Conservation (phyloP, 1,140 invertebrate genomes). For the Lasioglossum albipes region DNA sequence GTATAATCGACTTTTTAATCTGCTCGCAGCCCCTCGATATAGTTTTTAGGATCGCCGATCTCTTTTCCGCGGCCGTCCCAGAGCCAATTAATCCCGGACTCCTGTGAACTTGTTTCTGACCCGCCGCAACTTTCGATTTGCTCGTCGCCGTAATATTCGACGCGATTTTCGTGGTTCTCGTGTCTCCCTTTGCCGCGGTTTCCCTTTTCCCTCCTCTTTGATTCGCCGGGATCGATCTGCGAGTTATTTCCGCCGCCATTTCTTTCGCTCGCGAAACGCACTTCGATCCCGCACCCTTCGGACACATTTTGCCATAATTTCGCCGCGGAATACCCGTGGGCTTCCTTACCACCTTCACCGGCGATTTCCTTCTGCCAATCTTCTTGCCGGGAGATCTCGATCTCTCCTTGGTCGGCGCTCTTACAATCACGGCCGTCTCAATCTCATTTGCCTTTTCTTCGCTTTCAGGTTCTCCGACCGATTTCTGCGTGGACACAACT, state of each 20-base stretch:
- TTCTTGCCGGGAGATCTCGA: conserved; percentile 75
- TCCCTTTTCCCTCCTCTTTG: background rate
- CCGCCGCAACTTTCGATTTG: background rate
- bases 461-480: background rate
- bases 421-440: background rate
- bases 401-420: conserved; percentile 54
- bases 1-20: conserved; percentile 18
- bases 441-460: conserved; percentile 17
- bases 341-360: conserved; percentile 70
- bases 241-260: conserved; percentile 33
- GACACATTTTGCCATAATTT: conserved; percentile 31
- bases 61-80: conserved; percentile 4
- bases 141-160: background rate
- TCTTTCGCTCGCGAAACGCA: conserved; percentile 51
- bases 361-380: conserved; percentile 69
- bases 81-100: background rate
- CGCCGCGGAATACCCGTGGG: conserved; percentile 48
- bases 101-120: conserved; percentile 7
- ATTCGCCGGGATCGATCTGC: conserved; percentile 25
- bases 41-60: conserved; percentile 30
- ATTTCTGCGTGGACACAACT: background rate
- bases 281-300: conserved; percentile 26
- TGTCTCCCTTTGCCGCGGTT: background rate
- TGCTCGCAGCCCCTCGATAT: conserved; percentile 37
- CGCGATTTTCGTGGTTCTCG: background rate